phyloP scores from a whole-genome alignment of 1,140 invertebrate genomes.

The Drosophila insularis region DNA sequence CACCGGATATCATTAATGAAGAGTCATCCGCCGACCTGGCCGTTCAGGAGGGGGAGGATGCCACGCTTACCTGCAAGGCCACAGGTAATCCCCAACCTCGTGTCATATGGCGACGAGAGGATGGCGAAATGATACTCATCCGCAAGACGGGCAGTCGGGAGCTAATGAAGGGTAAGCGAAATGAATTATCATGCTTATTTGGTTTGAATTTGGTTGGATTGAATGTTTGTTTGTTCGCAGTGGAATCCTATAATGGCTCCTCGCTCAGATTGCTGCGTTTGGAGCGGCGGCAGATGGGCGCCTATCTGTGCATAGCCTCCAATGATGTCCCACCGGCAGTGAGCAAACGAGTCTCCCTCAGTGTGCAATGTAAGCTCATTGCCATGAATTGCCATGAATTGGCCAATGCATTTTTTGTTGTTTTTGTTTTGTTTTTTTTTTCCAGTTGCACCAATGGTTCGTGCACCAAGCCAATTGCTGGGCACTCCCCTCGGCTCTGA shows the following conservation, averaged over 20 bases:
- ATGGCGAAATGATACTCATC: slow-evolving; percentile 87
- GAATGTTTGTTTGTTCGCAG: slow-evolving; percentile 78
- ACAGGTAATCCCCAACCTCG: slow-evolving; percentile 89
- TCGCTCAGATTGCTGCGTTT: slow-evolving; percentile 88
- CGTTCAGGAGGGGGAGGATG: slow-evolving; percentile 91
- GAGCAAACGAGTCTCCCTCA: slow-evolving; percentile 92
- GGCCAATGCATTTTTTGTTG: no score
- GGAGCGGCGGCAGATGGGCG: slow-evolving; percentile 92
- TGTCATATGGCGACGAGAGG: slow-evolving; percentile 88
- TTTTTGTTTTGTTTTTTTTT: background rate
- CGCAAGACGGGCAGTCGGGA: slow-evolving; percentile 86
- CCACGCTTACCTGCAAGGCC: slow-evolving; percentile 90
- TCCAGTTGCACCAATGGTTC: slow-evolving; percentile 92
- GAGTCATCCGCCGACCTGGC: slow-evolving; percentile 90
- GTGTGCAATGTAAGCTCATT: slow-evolving; percentile 92
- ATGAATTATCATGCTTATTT: background rate
- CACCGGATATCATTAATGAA: slow-evolving; percentile 89
- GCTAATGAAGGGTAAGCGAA: slow-evolving; percentile 79
- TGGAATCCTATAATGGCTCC: slow-evolving; percentile 89
- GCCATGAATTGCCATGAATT: background rate
- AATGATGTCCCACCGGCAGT: slow-evolving; percentile 95
- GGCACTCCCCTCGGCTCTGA: slow-evolving; percentile 91
- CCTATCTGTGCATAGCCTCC: slow-evolving; percentile 93
- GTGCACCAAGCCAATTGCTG: slow-evolving; percentile 91
- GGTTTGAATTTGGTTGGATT: background rate